phyloP scores from a whole-genome alignment of 1,140 invertebrate genomes.

The Calephelis virginiensis region DNA sequence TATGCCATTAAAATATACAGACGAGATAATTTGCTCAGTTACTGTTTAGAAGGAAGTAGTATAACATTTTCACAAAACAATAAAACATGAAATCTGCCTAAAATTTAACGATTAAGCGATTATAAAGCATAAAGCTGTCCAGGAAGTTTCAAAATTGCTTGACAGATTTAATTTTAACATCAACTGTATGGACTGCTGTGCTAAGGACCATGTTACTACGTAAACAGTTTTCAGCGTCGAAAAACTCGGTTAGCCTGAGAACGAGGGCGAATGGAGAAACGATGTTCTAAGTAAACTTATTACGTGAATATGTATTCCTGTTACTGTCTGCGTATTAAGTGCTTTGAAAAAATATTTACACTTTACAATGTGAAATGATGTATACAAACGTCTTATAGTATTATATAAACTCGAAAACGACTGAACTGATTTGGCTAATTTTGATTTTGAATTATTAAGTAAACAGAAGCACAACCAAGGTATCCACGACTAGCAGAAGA shows the following conservation, averaged over 20 bases:
- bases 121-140: background rate
- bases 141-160: background rate
- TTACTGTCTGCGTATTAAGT: slow-evolving; percentile 30
- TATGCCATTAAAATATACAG: no score
- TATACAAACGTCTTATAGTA: no score
- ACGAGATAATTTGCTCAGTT: no score
- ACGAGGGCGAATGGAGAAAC: slow-evolving; percentile 55
- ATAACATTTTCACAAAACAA: no score
- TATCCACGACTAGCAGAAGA: no score
- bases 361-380: no score
- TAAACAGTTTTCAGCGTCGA: slow-evolving; percentile 45
- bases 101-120: background rate
- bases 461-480: no score
- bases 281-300: slow-evolving; percentile 59
- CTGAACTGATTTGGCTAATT: no score
- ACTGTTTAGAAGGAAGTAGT: no score
- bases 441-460: no score
- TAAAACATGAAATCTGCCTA: background rate
- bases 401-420: no score
- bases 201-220: slow-evolving; percentile 28
- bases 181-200: slow-evolving; percentile 1
- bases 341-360: background rate
- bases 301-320: slow-evolving; percentile 32
- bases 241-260: slow-evolving; percentile 50
- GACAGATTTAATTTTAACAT: background rate